Evolutionary conservation across 1,140 invertebrate genomes (phyloP).

Genomic region (Drosophila kanapiae): DNA sequence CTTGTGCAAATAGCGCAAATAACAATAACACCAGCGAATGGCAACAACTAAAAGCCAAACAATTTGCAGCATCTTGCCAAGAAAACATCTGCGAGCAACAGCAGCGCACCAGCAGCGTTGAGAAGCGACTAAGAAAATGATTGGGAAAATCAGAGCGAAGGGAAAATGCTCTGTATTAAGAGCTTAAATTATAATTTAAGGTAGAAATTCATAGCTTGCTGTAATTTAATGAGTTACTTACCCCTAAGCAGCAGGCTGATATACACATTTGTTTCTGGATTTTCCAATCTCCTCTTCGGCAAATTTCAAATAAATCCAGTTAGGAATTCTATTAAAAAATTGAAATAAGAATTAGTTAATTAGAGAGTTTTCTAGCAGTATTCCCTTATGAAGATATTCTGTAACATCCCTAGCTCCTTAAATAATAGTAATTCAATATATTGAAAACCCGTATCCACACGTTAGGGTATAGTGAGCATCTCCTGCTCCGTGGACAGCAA

Average conservation of each 20-base stretch:
- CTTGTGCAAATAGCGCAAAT: conserved; percentile 42
- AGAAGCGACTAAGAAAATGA: conserved; percentile 4
- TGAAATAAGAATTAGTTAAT: background rate
- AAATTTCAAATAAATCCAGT: background rate
- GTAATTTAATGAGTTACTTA: background rate
- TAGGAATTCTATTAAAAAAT: background rate
- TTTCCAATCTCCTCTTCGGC: background rate
- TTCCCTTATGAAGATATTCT: too few species aligned
- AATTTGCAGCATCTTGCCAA: conserved; percentile 67
- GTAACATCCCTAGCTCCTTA: background rate
- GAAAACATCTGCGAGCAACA: conserved; percentile 64
- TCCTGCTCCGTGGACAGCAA: conserved; percentile 61
- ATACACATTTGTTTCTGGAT: background rate
- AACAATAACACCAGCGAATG: conserved; percentile 52
- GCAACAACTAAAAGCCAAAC: conserved; percentile 52
- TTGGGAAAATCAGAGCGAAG: background rate
- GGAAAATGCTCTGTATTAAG: conserved; percentile 3
- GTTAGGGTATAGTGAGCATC: conserved; percentile 31
- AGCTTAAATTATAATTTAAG: too few species aligned
- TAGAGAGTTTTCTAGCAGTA: background rate
- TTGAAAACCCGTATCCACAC: background rate
- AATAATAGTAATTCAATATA: background rate
- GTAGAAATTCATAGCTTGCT: background rate
- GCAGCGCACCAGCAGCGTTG: conserved; percentile 16
- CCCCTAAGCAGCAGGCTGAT: background rate